Conservation (phyloP, 1,140 invertebrate genomes). For the Drosophila ogumai region DNA sequence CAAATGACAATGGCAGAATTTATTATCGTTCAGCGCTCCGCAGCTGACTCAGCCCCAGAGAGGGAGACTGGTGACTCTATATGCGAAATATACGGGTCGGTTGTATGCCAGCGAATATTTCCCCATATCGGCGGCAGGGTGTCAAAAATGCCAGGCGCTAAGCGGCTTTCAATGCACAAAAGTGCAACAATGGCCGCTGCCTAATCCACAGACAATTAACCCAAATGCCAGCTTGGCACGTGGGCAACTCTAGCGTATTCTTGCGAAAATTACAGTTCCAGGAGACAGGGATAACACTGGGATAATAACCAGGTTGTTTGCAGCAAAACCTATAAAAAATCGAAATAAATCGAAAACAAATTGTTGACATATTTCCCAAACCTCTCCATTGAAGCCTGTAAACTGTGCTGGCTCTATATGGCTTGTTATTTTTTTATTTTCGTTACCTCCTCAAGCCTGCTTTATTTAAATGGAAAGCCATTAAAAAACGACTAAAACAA, state of each 20-base stretch:
- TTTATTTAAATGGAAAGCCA: conserved; percentile 13
- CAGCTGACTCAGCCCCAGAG: conserved; percentile 56
- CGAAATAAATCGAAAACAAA: background rate
- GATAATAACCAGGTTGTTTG: background rate
- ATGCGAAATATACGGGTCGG: conserved; percentile 25
- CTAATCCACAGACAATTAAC: conserved; percentile 77
- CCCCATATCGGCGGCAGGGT: conserved; percentile 62
- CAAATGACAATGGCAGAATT: conserved; percentile 70
- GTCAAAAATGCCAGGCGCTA: conserved; percentile 72
- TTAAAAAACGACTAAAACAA: background rate
- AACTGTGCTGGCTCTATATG: background rate
- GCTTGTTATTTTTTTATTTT: background rate
- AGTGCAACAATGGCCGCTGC: conserved; percentile 58
- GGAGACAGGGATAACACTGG: conserved; percentile 24
- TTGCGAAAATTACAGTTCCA: conserved; percentile 54
- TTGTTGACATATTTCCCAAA: background rate
- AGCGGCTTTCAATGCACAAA: conserved; percentile 52
- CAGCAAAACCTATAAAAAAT: background rate
- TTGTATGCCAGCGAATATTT: conserved; percentile 41
- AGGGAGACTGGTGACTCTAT: conserved; percentile 19
- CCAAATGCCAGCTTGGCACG: conserved; percentile 70
- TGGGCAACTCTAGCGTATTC: conserved; percentile 66
- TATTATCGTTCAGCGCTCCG: conserved; percentile 65
- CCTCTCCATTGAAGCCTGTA: background rate
- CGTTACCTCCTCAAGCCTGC: background rate